These are phyloP conservation scores for Myodes glareolus DNA, from an alignment of 2,113 vertebrate species.

Conservation along the genomic window DNA sequence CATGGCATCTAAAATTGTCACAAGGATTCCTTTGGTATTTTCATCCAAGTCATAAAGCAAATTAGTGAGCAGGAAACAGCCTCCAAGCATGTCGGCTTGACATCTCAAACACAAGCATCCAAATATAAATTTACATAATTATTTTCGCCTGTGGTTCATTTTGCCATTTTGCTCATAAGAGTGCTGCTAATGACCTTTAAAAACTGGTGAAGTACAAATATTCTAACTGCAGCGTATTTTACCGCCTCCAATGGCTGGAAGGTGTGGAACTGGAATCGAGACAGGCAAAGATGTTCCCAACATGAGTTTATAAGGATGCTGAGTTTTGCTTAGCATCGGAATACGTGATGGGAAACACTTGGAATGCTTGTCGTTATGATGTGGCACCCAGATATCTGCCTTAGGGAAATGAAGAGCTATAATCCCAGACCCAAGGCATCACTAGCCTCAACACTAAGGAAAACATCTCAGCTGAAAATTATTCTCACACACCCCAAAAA, in stretches of 20 bases:
- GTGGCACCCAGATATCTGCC: too few relatives aligned
- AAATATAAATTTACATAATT: conserved; percentile 66
- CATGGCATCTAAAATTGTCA: conserved; percentile 63
- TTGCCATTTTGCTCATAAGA: conserved; percentile 35
- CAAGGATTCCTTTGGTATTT: conserved; percentile 63
- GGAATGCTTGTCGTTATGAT: background rate
- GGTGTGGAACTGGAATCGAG: too few relatives aligned
- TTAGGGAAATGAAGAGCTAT: background rate
- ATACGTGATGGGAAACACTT: background rate
- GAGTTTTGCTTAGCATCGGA: background rate
- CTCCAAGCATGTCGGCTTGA: conserved; percentile 51
- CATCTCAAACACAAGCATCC: conserved; percentile 50
- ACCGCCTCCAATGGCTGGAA: background rate
- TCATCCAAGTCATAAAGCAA: conserved; percentile 62
- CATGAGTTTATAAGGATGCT: background rate
- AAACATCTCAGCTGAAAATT: background rate
- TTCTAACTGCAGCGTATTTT: conserved; percentile 24
- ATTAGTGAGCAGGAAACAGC: conserved; percentile 66
- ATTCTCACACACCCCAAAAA: too few relatives aligned
- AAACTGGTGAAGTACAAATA: conserved; percentile 49
- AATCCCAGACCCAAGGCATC: background rate
- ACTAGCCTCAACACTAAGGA: background rate
- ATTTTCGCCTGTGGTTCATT: conserved; percentile 48
- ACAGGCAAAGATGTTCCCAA: background rate
- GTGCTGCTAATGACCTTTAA: conserved; percentile 55